Evolutionary conservation across 2,797 vertebrate genomes (phyloP).

Genomic region (Acipenser ruthenus): DNA sequence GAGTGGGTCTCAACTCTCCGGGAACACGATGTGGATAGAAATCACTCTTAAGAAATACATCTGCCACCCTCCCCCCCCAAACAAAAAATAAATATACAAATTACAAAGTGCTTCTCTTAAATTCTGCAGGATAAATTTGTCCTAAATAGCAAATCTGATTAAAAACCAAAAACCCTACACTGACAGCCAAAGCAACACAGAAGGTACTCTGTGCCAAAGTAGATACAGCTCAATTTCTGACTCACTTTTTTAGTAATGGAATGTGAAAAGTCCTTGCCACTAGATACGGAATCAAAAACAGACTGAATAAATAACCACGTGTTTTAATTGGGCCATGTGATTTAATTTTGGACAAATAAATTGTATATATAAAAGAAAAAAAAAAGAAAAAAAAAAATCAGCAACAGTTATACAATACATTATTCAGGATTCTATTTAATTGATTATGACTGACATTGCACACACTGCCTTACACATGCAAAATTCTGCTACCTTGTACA

Average conservation of each 20-base stretch:
- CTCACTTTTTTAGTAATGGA: too few species aligned
- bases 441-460: neutral
- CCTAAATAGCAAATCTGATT: too few species aligned
- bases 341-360: neutral
- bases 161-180: too few species aligned
- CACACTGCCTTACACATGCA: too few species aligned
- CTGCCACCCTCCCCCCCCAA: conserved; percentile 30
- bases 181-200: neutral
- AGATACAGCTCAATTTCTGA: conserved; percentile 40
- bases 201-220: conserved; percentile 19
- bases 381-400: conserved; percentile 33
- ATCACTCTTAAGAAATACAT: conserved; percentile 39
- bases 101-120: conserved; percentile 37
- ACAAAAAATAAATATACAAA: neutral
- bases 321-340: too few species aligned
- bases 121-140: conserved; percentile 27
- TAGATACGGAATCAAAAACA: too few species aligned
- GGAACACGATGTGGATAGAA: conserved; percentile 31
- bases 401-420: conserved; percentile 29
- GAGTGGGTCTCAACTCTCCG: conserved; percentile 31
- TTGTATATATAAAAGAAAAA: conserved; percentile 35
- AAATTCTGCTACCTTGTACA: too few species aligned
- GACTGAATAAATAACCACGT: too few species aligned
- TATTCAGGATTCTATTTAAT: conserved; percentile 29
- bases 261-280: too few species aligned